These are phyloP conservation scores for Rhopilema esculentum DNA, from an alignment of 30 jellyfish, hydroid and myxozoan genomes.

Conservation along the genomic window DNA sequence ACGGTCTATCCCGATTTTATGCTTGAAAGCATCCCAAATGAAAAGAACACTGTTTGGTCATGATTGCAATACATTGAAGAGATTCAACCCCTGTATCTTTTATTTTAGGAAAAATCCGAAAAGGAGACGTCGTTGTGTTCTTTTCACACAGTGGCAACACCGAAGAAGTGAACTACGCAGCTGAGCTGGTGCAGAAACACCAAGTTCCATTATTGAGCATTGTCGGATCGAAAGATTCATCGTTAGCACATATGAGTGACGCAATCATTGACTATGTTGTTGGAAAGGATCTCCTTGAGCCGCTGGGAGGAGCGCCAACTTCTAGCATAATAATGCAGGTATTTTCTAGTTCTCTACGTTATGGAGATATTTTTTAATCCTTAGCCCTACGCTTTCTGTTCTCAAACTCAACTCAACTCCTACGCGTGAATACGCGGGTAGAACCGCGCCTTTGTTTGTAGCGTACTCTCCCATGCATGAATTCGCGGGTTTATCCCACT, in stretches of 20 bases:
- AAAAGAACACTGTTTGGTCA: too few species aligned
- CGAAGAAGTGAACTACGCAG: conserved; percentile 75
- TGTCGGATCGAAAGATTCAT: conserved; percentile 78
- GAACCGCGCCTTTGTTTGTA: too few species aligned
- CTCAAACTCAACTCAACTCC: too few species aligned
- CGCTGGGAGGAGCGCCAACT: conserved; percentile 94
- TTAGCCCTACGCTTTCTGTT: too few species aligned
- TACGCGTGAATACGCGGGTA: too few species aligned
- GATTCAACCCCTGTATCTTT: too few species aligned
- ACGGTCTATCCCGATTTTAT: too few species aligned
- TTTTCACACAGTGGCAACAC: conserved; percentile 94
- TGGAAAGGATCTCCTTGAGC: conserved; percentile 75
- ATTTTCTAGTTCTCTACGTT: background rate
- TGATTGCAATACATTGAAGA: too few species aligned
- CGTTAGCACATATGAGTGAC: conserved; percentile 69
- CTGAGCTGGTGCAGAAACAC: conserved; percentile 71
- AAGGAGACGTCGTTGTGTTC: conserved; percentile 73
- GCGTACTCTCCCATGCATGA: too few species aligned
- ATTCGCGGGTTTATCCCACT: too few species aligned
- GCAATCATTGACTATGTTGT: conserved; percentile 67
- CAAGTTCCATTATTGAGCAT: conserved; percentile 69
- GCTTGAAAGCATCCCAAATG: too few species aligned
- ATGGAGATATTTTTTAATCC: background rate
- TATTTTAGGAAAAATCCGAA: conserved; percentile 68
- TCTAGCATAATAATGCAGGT: conserved; percentile 88